Percentiles rank a stretch among this genome's conserved stretches.
Conservation (phyloP, 2,113 vertebrate genomes). For the Aythya baeri region DNA sequence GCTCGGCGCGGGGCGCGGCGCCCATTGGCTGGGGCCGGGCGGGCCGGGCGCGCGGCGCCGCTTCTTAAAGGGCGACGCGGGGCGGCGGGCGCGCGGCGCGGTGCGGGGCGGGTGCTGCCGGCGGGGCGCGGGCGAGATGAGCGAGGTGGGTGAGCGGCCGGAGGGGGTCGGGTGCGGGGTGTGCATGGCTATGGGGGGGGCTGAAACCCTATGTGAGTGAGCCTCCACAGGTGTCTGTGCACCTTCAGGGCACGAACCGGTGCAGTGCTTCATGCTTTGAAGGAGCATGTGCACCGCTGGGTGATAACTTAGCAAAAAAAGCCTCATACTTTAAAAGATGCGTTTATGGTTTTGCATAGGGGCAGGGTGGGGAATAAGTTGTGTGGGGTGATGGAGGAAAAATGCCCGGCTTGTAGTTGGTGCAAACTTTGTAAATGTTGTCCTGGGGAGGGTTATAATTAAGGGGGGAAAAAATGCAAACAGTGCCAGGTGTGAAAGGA, state of each 20-base stretch:
- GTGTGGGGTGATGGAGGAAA: background rate
- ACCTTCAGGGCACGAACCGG: accelerated
- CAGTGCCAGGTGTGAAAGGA: background rate
- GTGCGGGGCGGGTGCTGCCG: background rate
- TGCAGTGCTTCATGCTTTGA: accelerated
- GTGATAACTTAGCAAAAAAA: accelerated
- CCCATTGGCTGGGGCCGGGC: slow-evolving; percentile 16
- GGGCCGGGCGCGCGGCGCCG: slow-evolving; percentile 15
- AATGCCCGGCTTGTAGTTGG: background rate
- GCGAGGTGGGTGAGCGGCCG: slow-evolving; percentile 74
- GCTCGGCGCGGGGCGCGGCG: background rate
- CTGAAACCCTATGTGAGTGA: accelerated
- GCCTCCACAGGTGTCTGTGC: accelerated
- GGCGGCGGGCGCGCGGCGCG: background rate
- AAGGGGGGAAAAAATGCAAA: background rate
- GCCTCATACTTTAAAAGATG: accelerated
- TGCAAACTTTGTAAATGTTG: background rate
- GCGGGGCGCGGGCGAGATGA: slow-evolving; percentile 64
- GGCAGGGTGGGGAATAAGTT: background rate
- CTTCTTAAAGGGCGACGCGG: slow-evolving; percentile 34
- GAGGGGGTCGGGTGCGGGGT: background rate
- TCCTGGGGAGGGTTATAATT: background rate
- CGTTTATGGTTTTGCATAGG: accelerated
- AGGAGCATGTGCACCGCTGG: accelerated
- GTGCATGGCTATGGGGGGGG: no score